phyloP scores from a whole-genome alignment of 2,888 invertebrate species.

The Aporophyla nigra region DNA sequence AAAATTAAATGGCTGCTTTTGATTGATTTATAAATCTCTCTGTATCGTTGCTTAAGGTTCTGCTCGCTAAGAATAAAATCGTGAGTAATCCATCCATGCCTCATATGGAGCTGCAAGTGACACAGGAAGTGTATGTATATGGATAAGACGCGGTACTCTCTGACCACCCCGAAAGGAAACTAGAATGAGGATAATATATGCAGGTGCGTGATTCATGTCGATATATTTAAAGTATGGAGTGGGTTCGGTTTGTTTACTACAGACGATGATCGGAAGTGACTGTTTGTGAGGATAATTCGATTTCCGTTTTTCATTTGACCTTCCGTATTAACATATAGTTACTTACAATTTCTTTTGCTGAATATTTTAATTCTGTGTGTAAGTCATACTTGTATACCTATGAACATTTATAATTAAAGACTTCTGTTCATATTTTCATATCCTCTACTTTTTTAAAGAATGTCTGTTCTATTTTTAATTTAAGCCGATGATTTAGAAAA shows the following conservation, averaged over 20 bases:
- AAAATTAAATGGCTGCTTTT: background rate
- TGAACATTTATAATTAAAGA: background rate
- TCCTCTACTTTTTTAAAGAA: background rate
- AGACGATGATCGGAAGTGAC: constrained; percentile 45
- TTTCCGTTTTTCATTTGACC: constrained; percentile 37
- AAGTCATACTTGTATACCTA: background rate
- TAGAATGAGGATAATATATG: constrained; percentile 63
- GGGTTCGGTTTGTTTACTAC: constrained; percentile 44
- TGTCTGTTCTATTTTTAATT: background rate
- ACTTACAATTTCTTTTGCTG: background rate
- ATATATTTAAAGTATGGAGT: constrained; percentile 41
- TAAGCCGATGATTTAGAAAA: background rate
- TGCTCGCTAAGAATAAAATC: constrained; percentile 48
- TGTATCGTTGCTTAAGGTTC: constrained; percentile 10
- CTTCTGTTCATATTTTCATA: background rate
- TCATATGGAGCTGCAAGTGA: constrained; percentile 57
- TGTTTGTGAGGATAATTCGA: constrained; percentile 20
- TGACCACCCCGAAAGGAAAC: constrained; percentile 62
- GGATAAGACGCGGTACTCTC: constrained; percentile 50
- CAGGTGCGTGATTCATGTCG: constrained; percentile 59
- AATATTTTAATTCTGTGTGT: background rate
- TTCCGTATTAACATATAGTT: background rate
- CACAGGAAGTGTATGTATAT: constrained; percentile 62
- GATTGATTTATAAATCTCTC: constrained; percentile 35
- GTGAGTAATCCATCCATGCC: constrained; percentile 50